A percentile compares a stretch with the other conserved stretches of the same genome.
phyloP scores from a whole-genome alignment of 2,888 invertebrate genomes.

The Eumacrocentrus americanus region DNA sequence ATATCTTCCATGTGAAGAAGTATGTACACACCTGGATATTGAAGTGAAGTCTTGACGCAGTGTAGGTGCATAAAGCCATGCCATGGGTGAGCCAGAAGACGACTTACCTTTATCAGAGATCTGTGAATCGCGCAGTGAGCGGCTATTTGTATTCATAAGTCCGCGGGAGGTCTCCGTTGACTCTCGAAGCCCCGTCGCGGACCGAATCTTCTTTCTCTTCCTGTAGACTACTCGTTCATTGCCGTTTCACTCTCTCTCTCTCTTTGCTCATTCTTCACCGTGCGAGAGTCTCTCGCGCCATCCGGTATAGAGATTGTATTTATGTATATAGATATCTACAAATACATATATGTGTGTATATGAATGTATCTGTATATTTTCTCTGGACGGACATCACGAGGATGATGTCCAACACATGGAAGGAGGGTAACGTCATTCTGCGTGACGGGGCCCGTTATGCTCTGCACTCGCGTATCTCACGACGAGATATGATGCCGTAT shows the following conservation, averaged over 20 bases:
- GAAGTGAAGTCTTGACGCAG: background rate
- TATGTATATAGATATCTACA: too few relatives aligned
- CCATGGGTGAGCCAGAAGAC: constrained; percentile 40
- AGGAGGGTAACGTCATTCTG: constrained; percentile 41
- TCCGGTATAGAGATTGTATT: too few relatives aligned
- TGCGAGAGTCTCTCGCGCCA: background rate
- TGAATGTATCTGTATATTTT: too few relatives aligned
- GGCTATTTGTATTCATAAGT: constrained; percentile 63
- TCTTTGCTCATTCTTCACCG: constrained; percentile 16
- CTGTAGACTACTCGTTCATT: constrained; percentile 19
- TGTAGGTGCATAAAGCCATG: constrained; percentile 7
- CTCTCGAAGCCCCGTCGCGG: constrained; percentile 31
- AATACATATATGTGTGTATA: too few relatives aligned
- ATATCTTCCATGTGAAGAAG: constrained; percentile 10
- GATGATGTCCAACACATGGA: constrained; percentile 17
- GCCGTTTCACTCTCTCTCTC: constrained; percentile 9
- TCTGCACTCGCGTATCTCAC: constrained; percentile 29
- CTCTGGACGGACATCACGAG: constrained; percentile 6
- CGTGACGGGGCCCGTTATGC: constrained; percentile 41
- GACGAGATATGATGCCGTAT: too few relatives aligned
- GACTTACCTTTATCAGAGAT: constrained; percentile 57
- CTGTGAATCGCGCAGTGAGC: constrained; percentile 60
- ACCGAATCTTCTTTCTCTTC: constrained; percentile 18
- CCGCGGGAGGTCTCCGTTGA: constrained; percentile 55
- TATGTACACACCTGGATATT: background rate